Percentiles rank a stretch among this genome's conserved stretches.
Conservation (phyloP, 2,797 vertebrate genomes). For the Mus minutoides region DNA sequence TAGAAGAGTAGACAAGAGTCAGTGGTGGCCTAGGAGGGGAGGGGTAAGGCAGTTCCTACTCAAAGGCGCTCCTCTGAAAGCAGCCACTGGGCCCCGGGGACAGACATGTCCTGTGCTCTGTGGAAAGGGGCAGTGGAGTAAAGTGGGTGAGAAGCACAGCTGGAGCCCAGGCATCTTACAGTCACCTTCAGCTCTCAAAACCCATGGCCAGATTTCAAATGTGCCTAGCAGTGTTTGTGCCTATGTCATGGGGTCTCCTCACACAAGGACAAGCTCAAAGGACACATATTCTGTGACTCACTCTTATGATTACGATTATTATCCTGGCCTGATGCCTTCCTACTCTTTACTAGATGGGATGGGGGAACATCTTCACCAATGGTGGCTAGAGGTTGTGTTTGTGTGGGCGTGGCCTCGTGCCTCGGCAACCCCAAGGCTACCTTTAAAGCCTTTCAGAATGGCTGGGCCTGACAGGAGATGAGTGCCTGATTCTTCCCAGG, state of each 20-base stretch:
- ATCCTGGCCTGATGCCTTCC: neutral
- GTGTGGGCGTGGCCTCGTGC: rapidly evolving
- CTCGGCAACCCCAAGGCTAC: neutral
- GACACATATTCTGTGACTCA: neutral
- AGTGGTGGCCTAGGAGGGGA: neutral
- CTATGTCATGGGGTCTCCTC: neutral
- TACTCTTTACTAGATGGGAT: neutral
- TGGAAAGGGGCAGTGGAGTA: neutral
- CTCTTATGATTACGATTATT: no score
- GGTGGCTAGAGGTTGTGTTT: neutral
- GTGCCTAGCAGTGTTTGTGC: no score
- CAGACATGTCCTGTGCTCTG: neutral
- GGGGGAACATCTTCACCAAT: neutral
- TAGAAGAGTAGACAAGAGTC: neutral
- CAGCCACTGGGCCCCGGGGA: neutral
- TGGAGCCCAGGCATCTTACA: neutral
- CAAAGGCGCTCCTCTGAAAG: neutral
- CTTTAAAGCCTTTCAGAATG: neutral
- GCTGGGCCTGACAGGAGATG: neutral
- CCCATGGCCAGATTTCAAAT: neutral
- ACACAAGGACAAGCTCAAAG: no score
- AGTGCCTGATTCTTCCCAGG: neutral
- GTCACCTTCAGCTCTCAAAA: neutral
- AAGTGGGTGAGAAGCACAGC: neutral
- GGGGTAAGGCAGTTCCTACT: rapidly evolving